A percentile compares a stretch with the other conserved stretches of the same genome.
Conservation (phyloP, 2,113 vertebrate species). For the Atherinomorus stipes region DNA sequence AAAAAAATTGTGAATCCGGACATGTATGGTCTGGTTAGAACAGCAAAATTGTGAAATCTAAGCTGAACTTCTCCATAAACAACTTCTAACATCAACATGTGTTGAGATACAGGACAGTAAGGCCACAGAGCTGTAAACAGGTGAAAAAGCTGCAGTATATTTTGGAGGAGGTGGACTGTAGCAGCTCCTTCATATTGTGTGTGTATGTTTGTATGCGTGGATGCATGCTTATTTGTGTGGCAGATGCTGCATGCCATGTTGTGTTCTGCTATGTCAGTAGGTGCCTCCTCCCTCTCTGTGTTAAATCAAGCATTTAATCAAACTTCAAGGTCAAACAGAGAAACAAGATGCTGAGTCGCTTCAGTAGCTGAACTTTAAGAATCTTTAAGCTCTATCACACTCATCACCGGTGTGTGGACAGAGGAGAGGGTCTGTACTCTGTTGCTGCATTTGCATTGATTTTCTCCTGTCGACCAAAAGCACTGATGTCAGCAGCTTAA, state of each 20-base stretch:
- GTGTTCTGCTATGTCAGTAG: conserved; percentile 4
- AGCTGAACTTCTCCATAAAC: no score
- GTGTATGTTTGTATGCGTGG: neutral
- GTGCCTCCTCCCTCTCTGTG: conserved; percentile 19
- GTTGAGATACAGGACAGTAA: no score
- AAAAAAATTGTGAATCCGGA: no score
- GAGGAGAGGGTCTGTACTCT: neutral
- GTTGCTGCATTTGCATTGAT: conserved; percentile 11
- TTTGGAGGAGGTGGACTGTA: neutral
- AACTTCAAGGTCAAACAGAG: conserved; percentile 57
- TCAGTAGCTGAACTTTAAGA: conserved; percentile 17
- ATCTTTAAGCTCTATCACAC: conserved; percentile 29
- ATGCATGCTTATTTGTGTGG: conserved; percentile 20
- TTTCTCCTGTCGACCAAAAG: conserved; percentile 1
- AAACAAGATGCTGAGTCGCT: conserved; percentile 17
- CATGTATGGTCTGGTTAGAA: no score
- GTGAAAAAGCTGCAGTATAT: no score
- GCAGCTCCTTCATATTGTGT: no score
- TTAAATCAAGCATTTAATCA: conserved; percentile 64
- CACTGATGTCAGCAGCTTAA: neutral
- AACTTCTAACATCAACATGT: no score
- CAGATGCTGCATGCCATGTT: conserved; percentile 1
- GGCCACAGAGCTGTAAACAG: no score
- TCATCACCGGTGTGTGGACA: conserved; percentile 5
- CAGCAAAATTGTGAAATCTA: no score